These are phyloP conservation scores for Drosophila lacteicornis DNA, from an alignment of 1,140 invertebrate species.

Conservation along the genomic window DNA sequence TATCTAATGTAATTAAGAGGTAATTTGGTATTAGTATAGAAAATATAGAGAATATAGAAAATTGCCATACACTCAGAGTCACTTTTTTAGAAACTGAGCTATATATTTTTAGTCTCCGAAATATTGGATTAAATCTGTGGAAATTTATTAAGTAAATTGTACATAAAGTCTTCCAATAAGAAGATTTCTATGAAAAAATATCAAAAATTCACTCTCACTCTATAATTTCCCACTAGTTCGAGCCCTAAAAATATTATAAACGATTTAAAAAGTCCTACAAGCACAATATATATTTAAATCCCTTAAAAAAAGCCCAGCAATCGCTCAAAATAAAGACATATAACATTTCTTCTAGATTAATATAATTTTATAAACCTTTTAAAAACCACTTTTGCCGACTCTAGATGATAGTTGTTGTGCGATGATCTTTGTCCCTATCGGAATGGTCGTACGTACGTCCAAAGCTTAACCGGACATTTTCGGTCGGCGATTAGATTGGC, in stretches of 20 bases:
- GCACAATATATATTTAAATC: no score
- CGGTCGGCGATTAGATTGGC: constrained; percentile 5
- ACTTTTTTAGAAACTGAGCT: background rate
- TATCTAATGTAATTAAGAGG: no score
- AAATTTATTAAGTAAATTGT: no score
- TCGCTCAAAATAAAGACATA: no score
- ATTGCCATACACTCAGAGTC: background rate
- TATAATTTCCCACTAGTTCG: background rate
- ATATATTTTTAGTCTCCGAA: no score
- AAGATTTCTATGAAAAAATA: no score
- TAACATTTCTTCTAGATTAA: background rate
- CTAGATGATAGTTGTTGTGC: background rate
- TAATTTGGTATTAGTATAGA: background rate
- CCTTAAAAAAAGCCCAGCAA: no score
- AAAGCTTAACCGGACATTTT: constrained; percentile 24
- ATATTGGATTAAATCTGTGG: no score
- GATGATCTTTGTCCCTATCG: constrained; percentile 12
- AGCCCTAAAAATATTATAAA: no score
- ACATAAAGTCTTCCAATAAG: no score
- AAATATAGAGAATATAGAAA: background rate
- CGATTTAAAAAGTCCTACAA: no score
- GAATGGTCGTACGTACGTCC: constrained; percentile 12
- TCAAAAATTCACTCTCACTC: background rate
- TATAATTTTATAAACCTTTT: background rate
- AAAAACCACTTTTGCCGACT: background rate